Evolutionary conservation across 1,140 invertebrate species (phyloP), one percentile per base, ranked within the genome.

Genomic region (Drosophila fuyamai): DNA sequence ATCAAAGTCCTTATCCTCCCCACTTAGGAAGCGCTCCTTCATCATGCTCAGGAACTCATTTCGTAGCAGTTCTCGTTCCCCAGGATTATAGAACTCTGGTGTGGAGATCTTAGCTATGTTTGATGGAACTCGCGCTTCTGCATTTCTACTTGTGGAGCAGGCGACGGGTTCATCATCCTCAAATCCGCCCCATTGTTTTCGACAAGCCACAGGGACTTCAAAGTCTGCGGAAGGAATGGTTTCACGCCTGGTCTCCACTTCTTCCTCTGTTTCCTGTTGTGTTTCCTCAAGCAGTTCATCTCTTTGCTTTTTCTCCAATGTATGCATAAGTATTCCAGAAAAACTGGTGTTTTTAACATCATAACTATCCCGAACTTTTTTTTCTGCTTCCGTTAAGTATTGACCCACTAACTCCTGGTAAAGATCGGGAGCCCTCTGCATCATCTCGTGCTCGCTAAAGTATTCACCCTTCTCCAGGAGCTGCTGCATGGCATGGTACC

Each of bases 381-480:
- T 95, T 92, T 98, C 96, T 47, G 96, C 95, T 58, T 96, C 94
- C 7, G 95, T 95, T 66, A 98, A 91, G 92, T 97, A 98, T 84
- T 96, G 95, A 0, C 97, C 97, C 57, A 98, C 93, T 58, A 99
- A 93, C 81, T 98, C 95, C 56, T 98, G 96, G 93, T 97, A 99
- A 0, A 98, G 91, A 55, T 97, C 93, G 1, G 98, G 98, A 93
- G 98, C 97, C 73, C 98, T 93, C 76, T 95, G 96, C 94, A 97
- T 97, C 97, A 99, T 99, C 94, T 98, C 96, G 63, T 94, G 95
- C 91, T 98, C 97, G 92, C 95, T 97, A 81, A 99, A 99, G 93
- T 98, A 98, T 55, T 92, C 91, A 38, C 96, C 95, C 41, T 96
- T 94, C 62, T 96, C 94, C 43, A 97, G 93, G 43, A 99, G 91